Evolutionary conservation across 2,888 invertebrate genomes (phyloP).

Genomic region (Bombylius major): DNA sequence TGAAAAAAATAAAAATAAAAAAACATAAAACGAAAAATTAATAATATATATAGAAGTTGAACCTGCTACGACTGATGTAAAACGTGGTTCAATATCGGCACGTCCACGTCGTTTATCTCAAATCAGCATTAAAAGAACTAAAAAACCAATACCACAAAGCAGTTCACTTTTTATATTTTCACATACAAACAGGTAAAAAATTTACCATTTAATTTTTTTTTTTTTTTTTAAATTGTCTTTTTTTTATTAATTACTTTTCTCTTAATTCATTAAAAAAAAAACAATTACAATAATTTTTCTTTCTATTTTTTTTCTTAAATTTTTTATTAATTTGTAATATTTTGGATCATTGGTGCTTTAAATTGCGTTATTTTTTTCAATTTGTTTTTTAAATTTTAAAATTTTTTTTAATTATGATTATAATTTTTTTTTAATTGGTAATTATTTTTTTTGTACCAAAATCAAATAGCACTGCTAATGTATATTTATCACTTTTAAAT

Average conservation of each 20-base stretch:
- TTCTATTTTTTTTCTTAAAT: neutral
- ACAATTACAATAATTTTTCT: neutral
- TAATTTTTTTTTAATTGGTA: neutral
- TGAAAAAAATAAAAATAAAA: slow-evolving; percentile 9
- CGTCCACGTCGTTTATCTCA: slow-evolving; percentile 78
- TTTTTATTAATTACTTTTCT: neutral
- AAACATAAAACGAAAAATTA: slow-evolving; percentile 28
- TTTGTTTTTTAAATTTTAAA: neutral
- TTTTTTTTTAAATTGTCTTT: neutral
- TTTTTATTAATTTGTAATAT: neutral
- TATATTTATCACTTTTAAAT: too few relatives aligned
- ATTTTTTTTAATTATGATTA: too few relatives aligned
- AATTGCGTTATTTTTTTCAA: neutral
- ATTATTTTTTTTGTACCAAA: neutral
- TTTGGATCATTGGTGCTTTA: neutral
- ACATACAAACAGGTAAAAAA: slow-evolving; percentile 79
- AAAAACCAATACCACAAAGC: slow-evolving; percentile 83
- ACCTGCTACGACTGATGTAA: neutral
- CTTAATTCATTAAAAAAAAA: too few relatives aligned
- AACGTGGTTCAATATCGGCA: slow-evolving; percentile 40
- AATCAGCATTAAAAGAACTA: slow-evolving; percentile 68
- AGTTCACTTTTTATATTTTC: slow-evolving; percentile 90
- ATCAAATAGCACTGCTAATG: too few relatives aligned
- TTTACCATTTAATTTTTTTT: slow-evolving; percentile 2
- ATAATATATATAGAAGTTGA: slow-evolving; percentile 32